phyloP scores from a whole-genome alignment of 1,140 invertebrate genomes.

The Drosophila chauvacae region DNA sequence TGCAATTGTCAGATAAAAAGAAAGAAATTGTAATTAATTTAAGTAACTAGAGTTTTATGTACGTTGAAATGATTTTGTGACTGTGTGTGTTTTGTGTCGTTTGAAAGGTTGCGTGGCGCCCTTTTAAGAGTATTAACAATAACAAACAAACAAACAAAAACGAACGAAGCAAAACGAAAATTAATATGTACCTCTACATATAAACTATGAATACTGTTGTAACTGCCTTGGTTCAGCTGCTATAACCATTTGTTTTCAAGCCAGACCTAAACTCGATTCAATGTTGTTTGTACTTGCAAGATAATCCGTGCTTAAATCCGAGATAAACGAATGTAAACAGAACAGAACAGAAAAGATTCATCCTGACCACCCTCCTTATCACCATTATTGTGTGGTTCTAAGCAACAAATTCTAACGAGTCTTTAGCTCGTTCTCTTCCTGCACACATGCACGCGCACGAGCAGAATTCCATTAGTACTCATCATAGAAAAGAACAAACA shows the following conservation, averaged over 20 bases:
- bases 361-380: constrained; percentile 10
- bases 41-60: constrained; percentile 79
- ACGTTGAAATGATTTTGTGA: constrained; percentile 73
- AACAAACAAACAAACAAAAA: constrained; percentile 49
- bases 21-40: constrained; percentile 78
- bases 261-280: constrained; percentile 56
- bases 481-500: constrained; percentile 49
- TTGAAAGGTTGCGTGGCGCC: constrained; percentile 68
- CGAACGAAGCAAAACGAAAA: constrained; percentile 43
- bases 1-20: constrained; percentile 69
- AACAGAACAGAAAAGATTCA: constrained; percentile 8
- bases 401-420: constrained; percentile 15
- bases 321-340: constrained; percentile 44
- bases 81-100: constrained; percentile 76
- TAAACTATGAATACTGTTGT: constrained; percentile 71
- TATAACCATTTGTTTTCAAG: constrained; percentile 69
- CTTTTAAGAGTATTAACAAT: constrained; percentile 76
- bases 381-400: constrained; percentile 11
- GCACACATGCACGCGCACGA: constrained; percentile 46
- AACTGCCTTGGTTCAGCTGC: constrained; percentile 78
- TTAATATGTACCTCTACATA: constrained; percentile 55
- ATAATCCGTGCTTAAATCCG: constrained; percentile 34
- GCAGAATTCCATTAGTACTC: constrained; percentile 74
- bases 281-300: constrained; percentile 50
- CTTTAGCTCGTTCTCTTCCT: constrained; percentile 18